Conservation (phyloP, 2,888 invertebrate species). For the Lamellibrachia satsuma region DNA sequence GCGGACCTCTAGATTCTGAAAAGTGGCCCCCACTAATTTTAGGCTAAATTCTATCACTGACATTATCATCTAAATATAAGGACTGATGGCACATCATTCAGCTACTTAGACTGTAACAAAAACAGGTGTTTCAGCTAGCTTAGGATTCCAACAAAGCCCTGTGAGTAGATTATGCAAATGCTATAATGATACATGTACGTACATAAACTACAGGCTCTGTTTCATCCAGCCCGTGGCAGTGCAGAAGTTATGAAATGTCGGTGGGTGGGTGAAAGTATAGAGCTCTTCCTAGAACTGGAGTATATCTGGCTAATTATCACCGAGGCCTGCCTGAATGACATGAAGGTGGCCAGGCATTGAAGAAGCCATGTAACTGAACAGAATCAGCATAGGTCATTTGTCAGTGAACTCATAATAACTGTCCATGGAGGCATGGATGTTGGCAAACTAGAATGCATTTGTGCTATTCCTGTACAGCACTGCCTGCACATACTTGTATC, state of each 20-base stretch:
- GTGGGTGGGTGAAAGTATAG: not conserved
- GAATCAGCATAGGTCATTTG: not conserved
- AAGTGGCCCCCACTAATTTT: too few species aligned
- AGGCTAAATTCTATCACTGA: too few species aligned
- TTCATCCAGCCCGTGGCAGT: not conserved
- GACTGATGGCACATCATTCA: not conserved
- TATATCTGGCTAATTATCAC: not conserved
- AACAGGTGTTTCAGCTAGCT: not conserved
- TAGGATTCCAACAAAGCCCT: too few species aligned
- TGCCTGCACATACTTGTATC: not conserved
- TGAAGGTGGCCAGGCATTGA: not conserved
- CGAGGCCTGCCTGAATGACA: not conserved
- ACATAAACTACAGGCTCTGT: too few species aligned
- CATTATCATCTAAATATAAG: too few species aligned
- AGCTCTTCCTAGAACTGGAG: not conserved
- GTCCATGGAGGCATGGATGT: not conserved
- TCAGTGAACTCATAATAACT: not conserved
- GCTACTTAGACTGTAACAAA: not conserved
- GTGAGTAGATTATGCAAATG: too few species aligned
- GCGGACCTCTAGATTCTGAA: too few species aligned
- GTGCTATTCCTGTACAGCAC: not conserved
- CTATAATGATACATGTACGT: too few species aligned
- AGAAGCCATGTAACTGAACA: not conserved
- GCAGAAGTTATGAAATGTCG: not conserved
- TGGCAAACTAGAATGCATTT: conserved; percentile 14